Conservation (phyloP, 2,888 invertebrate genomes). For the Endotricha flammealis region DNA sequence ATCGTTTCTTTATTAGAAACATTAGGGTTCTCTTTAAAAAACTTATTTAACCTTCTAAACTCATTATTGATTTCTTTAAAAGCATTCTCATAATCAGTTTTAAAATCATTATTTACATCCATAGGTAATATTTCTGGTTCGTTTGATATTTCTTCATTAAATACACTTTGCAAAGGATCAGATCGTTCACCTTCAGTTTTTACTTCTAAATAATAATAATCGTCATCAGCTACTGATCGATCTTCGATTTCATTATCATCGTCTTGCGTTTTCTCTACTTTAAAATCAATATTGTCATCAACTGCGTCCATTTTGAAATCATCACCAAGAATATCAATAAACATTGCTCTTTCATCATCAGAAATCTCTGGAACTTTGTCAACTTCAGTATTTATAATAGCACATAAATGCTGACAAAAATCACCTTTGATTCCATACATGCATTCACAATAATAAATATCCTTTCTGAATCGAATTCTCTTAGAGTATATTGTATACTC, state of each 20-base stretch:
- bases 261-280: not conserved
- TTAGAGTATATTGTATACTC: constrained; percentile 13
- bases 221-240: constrained; percentile 7
- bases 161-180: constrained; percentile 26
- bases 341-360: constrained; percentile 16
- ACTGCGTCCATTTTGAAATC: constrained; percentile 6
- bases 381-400: constrained; percentile 20
- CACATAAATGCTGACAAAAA: constrained; percentile 35
- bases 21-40: constrained; percentile 33
- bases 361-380: constrained; percentile 16
- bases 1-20: constrained; percentile 30
- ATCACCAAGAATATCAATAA: constrained; percentile 22
- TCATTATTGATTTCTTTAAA: constrained; percentile 30
- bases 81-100: constrained; percentile 21
- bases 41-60: constrained; percentile 31
- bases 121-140: constrained; percentile 1
- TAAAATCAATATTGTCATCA: constrained; percentile 5
- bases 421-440: constrained; percentile 23
- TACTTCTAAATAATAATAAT: constrained; percentile 18
- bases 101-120: constrained; percentile 10
- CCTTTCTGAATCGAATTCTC: constrained; percentile 28
- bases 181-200: constrained; percentile 16
- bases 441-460: constrained; percentile 36
- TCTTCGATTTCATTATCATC: constrained; percentile 4
- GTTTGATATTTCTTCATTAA: not conserved